A percentile compares a stretch with the other conserved stretches of the same genome.
Conservation (phyloP, 2,797 vertebrate genomes). For the Phyllotis vaccarum region DNA sequence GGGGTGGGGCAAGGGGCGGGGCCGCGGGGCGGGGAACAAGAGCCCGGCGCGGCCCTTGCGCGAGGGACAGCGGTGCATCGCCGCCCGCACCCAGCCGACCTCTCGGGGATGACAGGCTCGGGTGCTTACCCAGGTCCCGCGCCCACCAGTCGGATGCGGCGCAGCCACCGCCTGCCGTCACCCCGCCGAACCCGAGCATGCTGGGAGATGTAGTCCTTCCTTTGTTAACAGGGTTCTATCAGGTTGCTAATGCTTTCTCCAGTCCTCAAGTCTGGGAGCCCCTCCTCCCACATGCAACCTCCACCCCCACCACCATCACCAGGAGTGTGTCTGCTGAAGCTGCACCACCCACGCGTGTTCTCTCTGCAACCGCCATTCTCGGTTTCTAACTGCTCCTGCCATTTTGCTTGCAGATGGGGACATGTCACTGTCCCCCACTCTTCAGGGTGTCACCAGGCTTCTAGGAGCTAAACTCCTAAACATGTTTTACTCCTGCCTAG, state of each 20-base stretch:
- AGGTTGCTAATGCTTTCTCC: slow-evolving; percentile 55
- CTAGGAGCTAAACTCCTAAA: background rate
- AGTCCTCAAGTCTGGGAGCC: slow-evolving; percentile 12
- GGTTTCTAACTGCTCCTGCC: background rate
- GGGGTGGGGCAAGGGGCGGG: slow-evolving; percentile 77
- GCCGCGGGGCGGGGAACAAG: slow-evolving; percentile 52
- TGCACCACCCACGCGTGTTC: slow-evolving; percentile 3
- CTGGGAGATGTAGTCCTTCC: slow-evolving; percentile 88
- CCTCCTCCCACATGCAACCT: background rate
- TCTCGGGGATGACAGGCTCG: slow-evolving; percentile 47
- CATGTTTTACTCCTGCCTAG: background rate
- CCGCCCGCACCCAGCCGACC: slow-evolving; percentile 13
- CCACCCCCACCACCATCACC: too few relatives aligned
- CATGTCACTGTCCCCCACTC: background rate
- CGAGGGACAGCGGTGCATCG: slow-evolving; percentile 22
- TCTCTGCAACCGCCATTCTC: background rate
- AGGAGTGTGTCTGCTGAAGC: background rate
- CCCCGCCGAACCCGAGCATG: slow-evolving; percentile 78
- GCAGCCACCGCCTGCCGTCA: slow-evolving; percentile 73
- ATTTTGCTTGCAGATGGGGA: slow-evolving; percentile 37
- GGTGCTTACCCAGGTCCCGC: slow-evolving; percentile 56
- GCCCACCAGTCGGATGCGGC: slow-evolving; percentile 72
- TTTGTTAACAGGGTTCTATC: slow-evolving; percentile 83
- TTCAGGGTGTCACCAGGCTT: background rate
- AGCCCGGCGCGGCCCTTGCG: slow-evolving; percentile 47